These are phyloP conservation scores for Vicugna pacos DNA, from an alignment of 2,113 vertebrate species.

Conservation along the genomic window DNA sequence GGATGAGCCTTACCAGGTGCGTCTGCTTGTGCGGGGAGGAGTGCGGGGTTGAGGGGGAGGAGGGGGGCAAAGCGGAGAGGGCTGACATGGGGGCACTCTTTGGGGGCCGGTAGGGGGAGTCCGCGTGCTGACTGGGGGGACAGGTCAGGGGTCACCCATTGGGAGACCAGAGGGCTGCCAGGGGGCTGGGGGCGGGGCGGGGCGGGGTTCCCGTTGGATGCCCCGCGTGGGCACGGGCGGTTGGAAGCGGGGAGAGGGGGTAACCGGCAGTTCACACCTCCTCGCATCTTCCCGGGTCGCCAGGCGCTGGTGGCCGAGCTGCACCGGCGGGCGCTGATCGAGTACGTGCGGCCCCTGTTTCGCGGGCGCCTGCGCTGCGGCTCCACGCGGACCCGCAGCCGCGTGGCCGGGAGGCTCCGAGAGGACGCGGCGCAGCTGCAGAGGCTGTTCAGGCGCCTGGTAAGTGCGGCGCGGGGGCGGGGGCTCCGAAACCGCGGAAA, in stretches of 20 bases:
- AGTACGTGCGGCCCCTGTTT: constrained; percentile 93
- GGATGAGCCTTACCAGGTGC: constrained; percentile 93
- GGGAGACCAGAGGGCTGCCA: neutral
- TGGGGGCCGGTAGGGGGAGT: neutral
- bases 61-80: neutral
- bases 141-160: neutral
- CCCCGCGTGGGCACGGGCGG: accelerated
- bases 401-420: constrained; percentile 89
- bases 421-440: constrained; percentile 92
- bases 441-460: constrained; percentile 92
- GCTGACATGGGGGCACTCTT: neutral
- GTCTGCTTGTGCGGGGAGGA: neutral
- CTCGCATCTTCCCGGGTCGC: no score
- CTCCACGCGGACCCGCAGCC: constrained; percentile 91
- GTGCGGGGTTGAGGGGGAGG: accelerated
- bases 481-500: neutral
- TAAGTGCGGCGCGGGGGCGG: constrained; percentile 80
- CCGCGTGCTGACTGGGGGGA: no score
- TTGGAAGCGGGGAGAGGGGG: accelerated
- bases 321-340: constrained; percentile 91
- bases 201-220: neutral
- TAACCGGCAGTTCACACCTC: neutral
- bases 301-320: constrained; percentile 91
- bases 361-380: constrained; percentile 91
- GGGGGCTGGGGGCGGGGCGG: neutral